A percentile compares a stretch with the other conserved stretches of the same genome.
These are phyloP conservation scores for Macrophya annulata DNA, from an alignment of 2,888 invertebrate species.

Conservation along the genomic window DNA sequence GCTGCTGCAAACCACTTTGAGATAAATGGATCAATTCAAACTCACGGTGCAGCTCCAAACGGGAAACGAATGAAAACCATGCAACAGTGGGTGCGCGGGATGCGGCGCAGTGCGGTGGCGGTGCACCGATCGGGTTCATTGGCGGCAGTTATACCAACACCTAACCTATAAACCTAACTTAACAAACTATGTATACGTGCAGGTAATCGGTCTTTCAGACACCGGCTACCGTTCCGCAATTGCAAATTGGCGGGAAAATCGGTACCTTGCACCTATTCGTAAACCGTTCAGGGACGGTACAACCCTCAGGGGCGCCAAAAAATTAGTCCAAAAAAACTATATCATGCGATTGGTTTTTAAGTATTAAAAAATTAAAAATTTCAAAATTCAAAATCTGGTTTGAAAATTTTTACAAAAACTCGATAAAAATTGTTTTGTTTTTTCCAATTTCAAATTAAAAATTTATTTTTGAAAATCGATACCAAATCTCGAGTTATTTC, in stretches of 20 bases:
- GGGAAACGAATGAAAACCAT: not conserved
- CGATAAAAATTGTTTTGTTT: not conserved
- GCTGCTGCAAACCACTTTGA: not conserved
- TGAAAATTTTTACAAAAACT: too few relatives aligned
- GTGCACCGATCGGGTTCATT: conserved; percentile 17
- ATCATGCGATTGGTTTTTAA: too few relatives aligned
- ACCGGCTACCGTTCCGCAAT: conserved; percentile 29
- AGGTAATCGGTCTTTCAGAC: conserved; percentile 35
- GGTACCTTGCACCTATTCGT: not conserved
- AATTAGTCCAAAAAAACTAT: not conserved
- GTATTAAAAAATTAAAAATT: too few relatives aligned
- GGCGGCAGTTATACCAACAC: conserved; percentile 8
- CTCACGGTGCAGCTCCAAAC: not conserved
- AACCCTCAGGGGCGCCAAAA: not conserved
- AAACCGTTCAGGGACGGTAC: not conserved
- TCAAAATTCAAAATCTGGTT: too few relatives aligned
- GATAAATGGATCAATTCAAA: conserved; percentile 19
- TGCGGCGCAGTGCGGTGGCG: not conserved
- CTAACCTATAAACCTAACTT: conserved; percentile 19
- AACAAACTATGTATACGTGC: conserved; percentile 14
- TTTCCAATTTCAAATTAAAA: not conserved
- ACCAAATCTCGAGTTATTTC: too few relatives aligned
- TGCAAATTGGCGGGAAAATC: conserved; percentile 45
- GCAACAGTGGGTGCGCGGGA: not conserved
- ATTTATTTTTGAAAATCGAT: too few relatives aligned